Conservation (phyloP, 2,797 vertebrate genomes). For the Leptoclinus maculatus region DNA sequence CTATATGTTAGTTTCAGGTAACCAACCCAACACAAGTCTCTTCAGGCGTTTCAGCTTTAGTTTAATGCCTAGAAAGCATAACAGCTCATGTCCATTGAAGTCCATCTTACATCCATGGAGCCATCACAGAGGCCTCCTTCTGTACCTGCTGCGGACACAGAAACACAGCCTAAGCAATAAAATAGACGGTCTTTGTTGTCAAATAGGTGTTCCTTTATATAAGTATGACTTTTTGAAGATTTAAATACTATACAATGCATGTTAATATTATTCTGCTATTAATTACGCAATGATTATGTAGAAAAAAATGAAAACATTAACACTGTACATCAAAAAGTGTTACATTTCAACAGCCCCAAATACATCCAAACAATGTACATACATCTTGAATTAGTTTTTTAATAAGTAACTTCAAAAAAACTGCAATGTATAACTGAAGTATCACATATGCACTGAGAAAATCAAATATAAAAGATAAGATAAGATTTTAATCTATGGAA, state of each 20-base stretch:
- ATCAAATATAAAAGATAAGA: neutral
- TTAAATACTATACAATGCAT: neutral
- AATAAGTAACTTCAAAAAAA: neutral
- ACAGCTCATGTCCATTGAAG: neutral
- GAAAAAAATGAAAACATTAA: neutral
- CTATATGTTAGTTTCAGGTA: conserved; percentile 2
- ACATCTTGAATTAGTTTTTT: neutral
- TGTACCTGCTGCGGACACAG: conserved; percentile 80
- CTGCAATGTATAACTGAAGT: neutral
- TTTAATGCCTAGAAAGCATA: neutral
- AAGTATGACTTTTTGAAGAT: neutral
- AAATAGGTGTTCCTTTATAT: neutral
- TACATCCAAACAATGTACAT: neutral
- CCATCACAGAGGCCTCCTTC: conserved; percentile 83
- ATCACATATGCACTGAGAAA: neutral
- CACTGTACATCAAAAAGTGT: neutral
- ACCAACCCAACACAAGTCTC: conserved; percentile 1
- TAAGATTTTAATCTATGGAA: neutral
- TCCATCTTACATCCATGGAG: conserved; percentile 87
- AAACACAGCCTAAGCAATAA: neutral
- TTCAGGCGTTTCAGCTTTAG: neutral
- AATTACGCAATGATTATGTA: neutral
- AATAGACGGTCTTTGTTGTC: neutral
- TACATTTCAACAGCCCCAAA: neutral
- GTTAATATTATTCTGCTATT: neutral